phyloP scores from a whole-genome alignment of 2,113 vertebrate genomes.

The Colossoma macropomum region DNA sequence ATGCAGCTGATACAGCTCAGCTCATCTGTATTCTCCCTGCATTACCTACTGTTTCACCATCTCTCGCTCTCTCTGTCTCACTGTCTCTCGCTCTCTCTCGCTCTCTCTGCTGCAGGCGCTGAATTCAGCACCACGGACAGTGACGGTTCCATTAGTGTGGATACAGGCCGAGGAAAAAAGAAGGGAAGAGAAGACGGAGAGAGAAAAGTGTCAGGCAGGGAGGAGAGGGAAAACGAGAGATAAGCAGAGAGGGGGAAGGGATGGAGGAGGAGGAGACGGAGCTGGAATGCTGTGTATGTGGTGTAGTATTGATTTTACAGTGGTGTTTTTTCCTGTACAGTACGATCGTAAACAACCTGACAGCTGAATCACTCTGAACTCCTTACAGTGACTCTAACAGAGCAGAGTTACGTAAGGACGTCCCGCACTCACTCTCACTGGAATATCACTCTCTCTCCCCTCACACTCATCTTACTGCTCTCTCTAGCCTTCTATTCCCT shows the following conservation, averaged over 20 bases:
- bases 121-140: slow-evolving; percentile 7
- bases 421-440: not conserved
- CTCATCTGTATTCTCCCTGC: slow-evolving; percentile 49
- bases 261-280: too few relatives aligned
- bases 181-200: not conserved
- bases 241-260: too few relatives aligned
- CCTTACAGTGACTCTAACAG: not conserved
- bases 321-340: not conserved
- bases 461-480: too few relatives aligned
- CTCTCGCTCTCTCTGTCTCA: not conserved
- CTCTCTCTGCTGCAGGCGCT: not conserved
- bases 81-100: too few relatives aligned
- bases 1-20: not conserved
- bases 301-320: not conserved
- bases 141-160: not conserved
- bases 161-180: slow-evolving; percentile 45
- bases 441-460: not conserved
- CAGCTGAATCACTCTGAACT: not conserved
- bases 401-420: slow-evolving; percentile 6
- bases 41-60: slow-evolving; percentile 57
- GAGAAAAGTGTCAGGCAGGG: not conserved
- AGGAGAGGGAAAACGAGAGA: not conserved
- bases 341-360: not conserved
- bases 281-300: not conserved
- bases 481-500: not conserved